Conservation (phyloP, 2,797 vertebrate genomes). For the Crotalus adamanteus region DNA sequence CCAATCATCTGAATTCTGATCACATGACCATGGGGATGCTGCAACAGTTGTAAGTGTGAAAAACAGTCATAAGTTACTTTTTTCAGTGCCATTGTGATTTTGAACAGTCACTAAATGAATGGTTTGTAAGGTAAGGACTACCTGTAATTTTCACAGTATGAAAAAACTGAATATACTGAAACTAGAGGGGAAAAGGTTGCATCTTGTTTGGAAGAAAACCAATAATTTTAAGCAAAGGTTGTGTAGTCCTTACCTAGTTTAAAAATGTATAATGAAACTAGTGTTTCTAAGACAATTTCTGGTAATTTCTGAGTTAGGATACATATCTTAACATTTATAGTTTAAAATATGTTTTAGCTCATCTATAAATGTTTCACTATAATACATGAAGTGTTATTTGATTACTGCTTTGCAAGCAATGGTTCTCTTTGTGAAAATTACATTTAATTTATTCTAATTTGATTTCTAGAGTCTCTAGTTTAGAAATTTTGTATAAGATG, state of each 20-base stretch:
- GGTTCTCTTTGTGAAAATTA: conserved; percentile 25
- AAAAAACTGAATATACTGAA: background rate
- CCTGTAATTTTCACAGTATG: background rate
- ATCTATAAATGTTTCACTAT: conserved; percentile 10
- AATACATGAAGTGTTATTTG: conserved; percentile 11
- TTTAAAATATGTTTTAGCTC: conserved; percentile 20
- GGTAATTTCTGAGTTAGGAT: conserved; percentile 19
- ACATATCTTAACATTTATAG: conserved; percentile 20
- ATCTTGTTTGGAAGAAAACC: background rate
- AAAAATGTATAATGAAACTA: conserved; percentile 9
- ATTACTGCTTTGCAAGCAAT: conserved; percentile 27
- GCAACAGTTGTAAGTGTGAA: background rate
- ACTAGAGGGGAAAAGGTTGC: background rate
- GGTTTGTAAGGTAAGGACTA: background rate
- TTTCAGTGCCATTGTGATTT: too few species aligned
- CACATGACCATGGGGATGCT: background rate
- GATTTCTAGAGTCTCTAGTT: conserved; percentile 13
- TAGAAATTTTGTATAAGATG: conserved; percentile 40
- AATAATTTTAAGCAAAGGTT: background rate
- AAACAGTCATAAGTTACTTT: background rate
- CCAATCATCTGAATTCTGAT: background rate
- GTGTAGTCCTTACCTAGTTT: background rate
- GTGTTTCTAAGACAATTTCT: background rate
- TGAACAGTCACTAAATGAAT: too few species aligned
- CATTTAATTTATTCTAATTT: conserved; percentile 26